Evolutionary conservation across 2,113 vertebrate genomes (phyloP).

Genomic region (Parus major): DNA sequence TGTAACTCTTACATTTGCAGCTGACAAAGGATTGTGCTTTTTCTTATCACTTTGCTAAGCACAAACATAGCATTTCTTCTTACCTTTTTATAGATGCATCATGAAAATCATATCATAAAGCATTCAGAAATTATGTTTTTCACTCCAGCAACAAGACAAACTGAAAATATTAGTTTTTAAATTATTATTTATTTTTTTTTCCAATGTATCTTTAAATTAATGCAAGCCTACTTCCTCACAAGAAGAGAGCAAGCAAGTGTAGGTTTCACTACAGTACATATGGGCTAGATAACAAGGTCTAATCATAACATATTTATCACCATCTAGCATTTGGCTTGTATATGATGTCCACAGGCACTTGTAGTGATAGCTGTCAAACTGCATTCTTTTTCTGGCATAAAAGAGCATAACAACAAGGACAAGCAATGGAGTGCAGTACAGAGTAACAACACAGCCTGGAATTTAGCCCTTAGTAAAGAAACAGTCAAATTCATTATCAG

Average conservation of each 20-base stretch:
- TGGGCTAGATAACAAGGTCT: constrained; percentile 51
- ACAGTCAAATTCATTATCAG: constrained; percentile 12
- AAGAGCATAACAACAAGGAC: constrained; percentile 42
- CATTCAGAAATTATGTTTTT: neutral
- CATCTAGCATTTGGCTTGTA: constrained; percentile 45
- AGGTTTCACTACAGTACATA: constrained; percentile 1
- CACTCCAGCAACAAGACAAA: neutral
- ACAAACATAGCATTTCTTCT: neutral
- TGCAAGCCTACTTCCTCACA: neutral
- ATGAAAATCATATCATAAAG: neutral
- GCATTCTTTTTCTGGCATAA: constrained; percentile 50
- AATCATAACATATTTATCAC: constrained; percentile 61
- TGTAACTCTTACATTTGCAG: neutral
- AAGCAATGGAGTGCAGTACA: constrained; percentile 5
- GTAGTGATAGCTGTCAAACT: constrained; percentile 64
- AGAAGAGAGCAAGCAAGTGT: constrained; percentile 39
- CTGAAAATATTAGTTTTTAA: neutral
- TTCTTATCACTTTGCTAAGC: neutral
- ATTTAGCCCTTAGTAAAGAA: constrained; percentile 55
- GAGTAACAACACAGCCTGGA: constrained; percentile 47
- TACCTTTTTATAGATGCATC: neutral
- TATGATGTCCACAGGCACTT: constrained; percentile 68
- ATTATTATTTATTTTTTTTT: neutral
- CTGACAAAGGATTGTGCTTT: neutral
- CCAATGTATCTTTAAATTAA: neutral